A percentile compares a stretch with the other conserved stretches of the same genome.
These are phyloP conservation scores for Vipera ursinii DNA, from an alignment of 2,797 vertebrate species.

Conservation along the genomic window DNA sequence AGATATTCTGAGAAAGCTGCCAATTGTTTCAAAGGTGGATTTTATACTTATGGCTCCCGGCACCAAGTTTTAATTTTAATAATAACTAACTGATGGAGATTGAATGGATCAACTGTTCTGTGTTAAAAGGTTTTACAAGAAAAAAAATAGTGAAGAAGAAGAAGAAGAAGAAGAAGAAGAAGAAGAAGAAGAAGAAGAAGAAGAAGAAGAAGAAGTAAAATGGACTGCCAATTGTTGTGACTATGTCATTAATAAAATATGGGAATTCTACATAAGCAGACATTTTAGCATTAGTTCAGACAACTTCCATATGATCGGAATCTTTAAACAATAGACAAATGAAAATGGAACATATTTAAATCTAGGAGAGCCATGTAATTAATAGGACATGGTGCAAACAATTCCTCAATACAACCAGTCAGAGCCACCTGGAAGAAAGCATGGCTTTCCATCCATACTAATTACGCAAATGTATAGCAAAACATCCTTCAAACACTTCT, in stretches of 20 bases:
- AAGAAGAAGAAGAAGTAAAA: neutral
- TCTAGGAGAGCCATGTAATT: neutral
- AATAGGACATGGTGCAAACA: neutral
- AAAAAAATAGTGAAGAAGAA: neutral
- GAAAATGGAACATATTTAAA: neutral
- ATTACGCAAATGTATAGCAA: neutral
- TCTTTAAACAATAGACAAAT: neutral
- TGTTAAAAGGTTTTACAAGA: neutral
- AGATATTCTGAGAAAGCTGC: neutral
- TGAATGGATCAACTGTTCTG: slow-evolving; percentile 11
- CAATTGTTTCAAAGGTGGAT: neutral
- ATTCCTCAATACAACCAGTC: neutral
- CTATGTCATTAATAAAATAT: neutral
- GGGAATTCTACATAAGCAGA: neutral
- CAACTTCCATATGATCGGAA: neutral
- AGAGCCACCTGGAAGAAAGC: neutral
- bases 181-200: too few species aligned
- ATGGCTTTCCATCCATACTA: neutral
- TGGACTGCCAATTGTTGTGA: slow-evolving; percentile 6
- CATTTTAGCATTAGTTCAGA: neutral
- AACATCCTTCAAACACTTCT: neutral
- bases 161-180: too few species aligned
- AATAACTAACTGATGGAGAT: neutral
- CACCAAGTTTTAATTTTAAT: neutral
- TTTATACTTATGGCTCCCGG: neutral